Percentiles rank a stretch among this genome's conserved stretches.
These are phyloP conservation scores for Drosophila quasianomalipes DNA, from an alignment of 2,888 invertebrate species.

Conservation along the genomic window DNA sequence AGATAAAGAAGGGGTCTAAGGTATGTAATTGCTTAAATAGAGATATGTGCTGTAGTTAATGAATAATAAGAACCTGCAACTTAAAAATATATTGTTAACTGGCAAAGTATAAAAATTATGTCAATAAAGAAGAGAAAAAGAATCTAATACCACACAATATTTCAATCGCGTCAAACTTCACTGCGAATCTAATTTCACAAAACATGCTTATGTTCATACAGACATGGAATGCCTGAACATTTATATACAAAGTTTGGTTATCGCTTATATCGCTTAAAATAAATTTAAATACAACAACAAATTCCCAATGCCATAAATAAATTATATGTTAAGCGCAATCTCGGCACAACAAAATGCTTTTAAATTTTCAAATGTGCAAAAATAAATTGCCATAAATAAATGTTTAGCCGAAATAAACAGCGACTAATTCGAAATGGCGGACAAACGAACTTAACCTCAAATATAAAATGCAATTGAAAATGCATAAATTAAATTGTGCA, in stretches of 20 bases:
- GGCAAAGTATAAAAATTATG: not conserved
- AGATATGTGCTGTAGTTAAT: not conserved
- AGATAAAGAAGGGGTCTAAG: not conserved
- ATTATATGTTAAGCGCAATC: constrained; percentile 25
- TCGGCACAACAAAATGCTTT: constrained; percentile 20
- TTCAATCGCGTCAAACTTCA: not conserved
- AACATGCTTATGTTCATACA: too few species aligned
- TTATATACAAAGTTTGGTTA: not conserved
- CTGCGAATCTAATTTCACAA: not conserved
- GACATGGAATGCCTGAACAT: not conserved
- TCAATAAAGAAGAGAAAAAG: not conserved
- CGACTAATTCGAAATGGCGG: constrained; percentile 53
- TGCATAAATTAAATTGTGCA: constrained; percentile 57
- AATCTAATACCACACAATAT: not conserved
- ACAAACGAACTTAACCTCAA: constrained; percentile 36
- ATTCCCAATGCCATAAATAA: constrained; percentile 33
- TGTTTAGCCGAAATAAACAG: constrained; percentile 43
- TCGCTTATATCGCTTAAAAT: constrained; percentile 16
- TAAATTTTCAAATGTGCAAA: constrained; percentile 36
- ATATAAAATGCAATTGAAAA: constrained; percentile 55
- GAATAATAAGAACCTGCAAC: not conserved
- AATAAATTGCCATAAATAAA: constrained; percentile 54
- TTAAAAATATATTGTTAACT: not conserved
- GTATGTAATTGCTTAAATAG: not conserved
- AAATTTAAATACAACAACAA: constrained; percentile 22